These are phyloP conservation scores for Amphibalanus amphitrite DNA, from an alignment of 1,140 invertebrate species.

Conservation along the genomic window DNA sequence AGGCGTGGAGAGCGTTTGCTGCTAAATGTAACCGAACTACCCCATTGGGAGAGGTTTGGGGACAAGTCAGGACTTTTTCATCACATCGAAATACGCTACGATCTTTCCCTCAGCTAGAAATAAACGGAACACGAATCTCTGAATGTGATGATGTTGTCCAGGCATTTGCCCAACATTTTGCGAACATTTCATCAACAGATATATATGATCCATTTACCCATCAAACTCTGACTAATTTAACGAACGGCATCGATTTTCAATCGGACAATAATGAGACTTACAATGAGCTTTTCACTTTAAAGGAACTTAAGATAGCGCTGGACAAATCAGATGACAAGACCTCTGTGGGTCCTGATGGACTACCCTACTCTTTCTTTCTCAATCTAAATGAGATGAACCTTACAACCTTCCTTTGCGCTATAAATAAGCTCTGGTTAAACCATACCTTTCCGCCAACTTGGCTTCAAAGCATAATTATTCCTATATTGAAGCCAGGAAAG, in stretches of 20 bases:
- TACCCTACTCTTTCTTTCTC: too few relatives aligned
- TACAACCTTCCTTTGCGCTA: too few relatives aligned
- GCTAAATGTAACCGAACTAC: neutral
- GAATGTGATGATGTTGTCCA: neutral
- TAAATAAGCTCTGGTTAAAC: too few relatives aligned
- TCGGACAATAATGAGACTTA: neutral
- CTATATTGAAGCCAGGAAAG: too few relatives aligned
- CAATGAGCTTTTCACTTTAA: neutral
- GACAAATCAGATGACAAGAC: neutral
- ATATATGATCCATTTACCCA: neutral
- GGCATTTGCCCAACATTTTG: neutral
- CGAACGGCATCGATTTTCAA: neutral
- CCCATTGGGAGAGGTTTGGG: neutral
- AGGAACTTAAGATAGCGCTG: neutral
- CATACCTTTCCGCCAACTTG: too few relatives aligned
- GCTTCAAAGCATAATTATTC: too few relatives aligned
- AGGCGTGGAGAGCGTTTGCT: neutral
- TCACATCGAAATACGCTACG: neutral
- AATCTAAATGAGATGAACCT: too few relatives aligned
- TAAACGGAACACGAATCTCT: neutral
- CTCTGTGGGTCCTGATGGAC: too few relatives aligned
- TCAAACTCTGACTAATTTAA: neutral
- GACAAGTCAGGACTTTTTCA: neutral
- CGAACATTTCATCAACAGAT: neutral
- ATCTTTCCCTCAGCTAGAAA: neutral